Base-by-base conservation (phyloP, 2,113 vertebrate genomes). In the Coptodon rendalli region DNA sequence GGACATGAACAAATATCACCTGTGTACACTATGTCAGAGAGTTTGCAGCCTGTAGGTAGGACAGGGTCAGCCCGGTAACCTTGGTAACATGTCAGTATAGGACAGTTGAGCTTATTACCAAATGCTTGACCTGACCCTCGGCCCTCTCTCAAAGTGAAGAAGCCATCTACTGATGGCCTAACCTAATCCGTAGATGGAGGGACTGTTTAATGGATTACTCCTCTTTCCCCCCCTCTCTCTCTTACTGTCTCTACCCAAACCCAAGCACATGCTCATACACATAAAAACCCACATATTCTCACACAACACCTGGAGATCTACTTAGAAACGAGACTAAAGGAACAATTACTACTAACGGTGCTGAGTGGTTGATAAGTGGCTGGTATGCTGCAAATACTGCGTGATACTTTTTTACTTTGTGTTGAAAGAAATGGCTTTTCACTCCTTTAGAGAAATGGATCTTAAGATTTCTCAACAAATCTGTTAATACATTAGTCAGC, bases 81-180 rank as follows among this genome's bases (percentile, higher is more conserved):
- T 95, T 94, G 94, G 93, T 94, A 92, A 94, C 95, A 88, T 89
- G 91, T 93, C 82, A 89, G 68, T 82, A 83, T 90, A 86, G 92
- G 94, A 96, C 94, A 94, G 92, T 91, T 90, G 89, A 95, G 95
- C 95, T 95, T 96, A 96, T 97, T 96, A 96, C 92, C 94, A 94
- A 96, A 96, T 94, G 95, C 94, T 95, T 96, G 96, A 96, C 94
- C 95, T 89, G 78, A 89, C 90, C 89, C 87, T 92, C 45, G 43
- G 92, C 92, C 92, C 93, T 94, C 92, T 95, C 93, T 95, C 85
- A 93, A 89, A 93, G 89, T 82, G 91, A 92, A 93, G 91, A 87
- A 95, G 95, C 92, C 91, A 96, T 96, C 93, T 95, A 87, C 91
- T 96, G 95, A 97, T 95, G 95, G 93, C 90, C 92, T 89, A 86